Evolutionary conservation across 2,797 vertebrate species (phyloP).

Genomic region (Periparus ater): DNA sequence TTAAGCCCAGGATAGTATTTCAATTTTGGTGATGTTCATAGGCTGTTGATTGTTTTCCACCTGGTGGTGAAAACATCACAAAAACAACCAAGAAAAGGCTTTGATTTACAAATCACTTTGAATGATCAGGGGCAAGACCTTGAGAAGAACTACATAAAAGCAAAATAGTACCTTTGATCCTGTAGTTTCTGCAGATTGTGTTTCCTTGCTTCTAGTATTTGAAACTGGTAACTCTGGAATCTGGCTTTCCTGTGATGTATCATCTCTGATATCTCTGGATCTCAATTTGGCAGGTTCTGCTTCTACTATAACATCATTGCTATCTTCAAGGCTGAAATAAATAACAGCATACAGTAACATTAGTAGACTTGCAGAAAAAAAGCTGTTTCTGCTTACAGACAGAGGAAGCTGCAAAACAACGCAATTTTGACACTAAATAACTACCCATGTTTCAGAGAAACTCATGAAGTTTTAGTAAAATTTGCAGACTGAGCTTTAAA

Average conservation of each 20-base stretch:
- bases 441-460: background rate
- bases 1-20: background rate
- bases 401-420: background rate
- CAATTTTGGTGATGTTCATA: background rate
- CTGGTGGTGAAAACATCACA: background rate
- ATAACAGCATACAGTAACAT: background rate
- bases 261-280: background rate
- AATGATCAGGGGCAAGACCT: background rate
- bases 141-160: background rate
- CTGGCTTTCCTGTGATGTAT: background rate
- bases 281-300: background rate
- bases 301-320: background rate
- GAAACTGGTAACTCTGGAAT: background rate
- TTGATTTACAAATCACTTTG: background rate
- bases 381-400: background rate
- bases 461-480: background rate
- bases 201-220: background rate
- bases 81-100: background rate
- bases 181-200: background rate
- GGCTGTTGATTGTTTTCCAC: background rate
- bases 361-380: background rate
- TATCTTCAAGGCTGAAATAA: conserved; percentile 55
- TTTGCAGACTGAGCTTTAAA: background rate
- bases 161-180: conserved; percentile 31
- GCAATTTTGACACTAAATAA: background rate